A percentile compares a stretch with the other conserved stretches of the same genome.
These are phyloP conservation scores for Ptyas mucosa DNA, from an alignment of 2,113 vertebrate species.

Conservation along the genomic window DNA sequence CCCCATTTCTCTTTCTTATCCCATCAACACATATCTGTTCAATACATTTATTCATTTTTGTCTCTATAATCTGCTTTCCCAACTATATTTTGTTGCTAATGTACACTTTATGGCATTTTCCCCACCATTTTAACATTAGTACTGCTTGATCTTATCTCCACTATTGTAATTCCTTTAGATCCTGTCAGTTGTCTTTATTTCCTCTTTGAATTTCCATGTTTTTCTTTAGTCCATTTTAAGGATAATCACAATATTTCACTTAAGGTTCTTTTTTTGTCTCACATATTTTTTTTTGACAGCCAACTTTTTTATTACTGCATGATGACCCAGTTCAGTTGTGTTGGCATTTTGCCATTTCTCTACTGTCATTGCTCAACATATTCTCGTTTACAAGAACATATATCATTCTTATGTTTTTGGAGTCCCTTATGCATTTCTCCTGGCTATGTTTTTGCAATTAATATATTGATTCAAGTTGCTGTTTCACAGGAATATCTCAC, in stretches of 20 bases:
- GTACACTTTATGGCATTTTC: background rate
- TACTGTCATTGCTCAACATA: background rate
- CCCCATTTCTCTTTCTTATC: background rate
- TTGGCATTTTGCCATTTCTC: background rate
- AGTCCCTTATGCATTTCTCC: background rate
- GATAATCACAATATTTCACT: background rate
- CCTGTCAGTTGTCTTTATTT: background rate
- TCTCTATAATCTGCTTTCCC: background rate
- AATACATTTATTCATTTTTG: background rate
- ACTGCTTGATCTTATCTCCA: background rate
- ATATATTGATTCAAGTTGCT: background rate
- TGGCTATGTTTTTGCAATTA: background rate
- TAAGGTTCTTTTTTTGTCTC: background rate
- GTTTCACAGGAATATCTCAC: background rate
- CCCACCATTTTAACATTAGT: background rate
- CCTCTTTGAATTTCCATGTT: background rate
- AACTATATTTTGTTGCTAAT: background rate
- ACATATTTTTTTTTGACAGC: background rate
- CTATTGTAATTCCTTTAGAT: background rate
- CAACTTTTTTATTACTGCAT: background rate
- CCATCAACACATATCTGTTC: background rate
- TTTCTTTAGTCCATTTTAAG: background rate
- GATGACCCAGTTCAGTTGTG: background rate
- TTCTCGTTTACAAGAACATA: background rate
- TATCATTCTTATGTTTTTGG: background rate